These are phyloP conservation scores for Sterrhoptilus dennistouni DNA, from an alignment of 2,113 vertebrate species.

Conservation along the genomic window DNA sequence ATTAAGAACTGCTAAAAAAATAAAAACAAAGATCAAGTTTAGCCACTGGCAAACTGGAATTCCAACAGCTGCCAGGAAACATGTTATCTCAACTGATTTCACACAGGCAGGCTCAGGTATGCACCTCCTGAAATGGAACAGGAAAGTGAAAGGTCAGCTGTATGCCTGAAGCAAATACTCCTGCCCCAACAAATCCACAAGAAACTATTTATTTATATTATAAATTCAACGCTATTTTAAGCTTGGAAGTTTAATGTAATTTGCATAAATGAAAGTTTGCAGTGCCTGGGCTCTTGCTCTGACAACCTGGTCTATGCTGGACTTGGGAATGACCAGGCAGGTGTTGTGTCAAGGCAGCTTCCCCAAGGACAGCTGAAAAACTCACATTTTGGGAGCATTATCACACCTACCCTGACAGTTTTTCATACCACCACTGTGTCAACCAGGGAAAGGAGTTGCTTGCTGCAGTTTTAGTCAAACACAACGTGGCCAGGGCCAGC, in stretches of 20 bases:
- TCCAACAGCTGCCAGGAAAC: not conserved
- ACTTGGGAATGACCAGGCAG: not conserved
- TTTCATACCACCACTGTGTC: not conserved
- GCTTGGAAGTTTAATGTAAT: not conserved
- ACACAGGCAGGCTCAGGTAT: not conserved
- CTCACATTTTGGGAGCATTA: not conserved
- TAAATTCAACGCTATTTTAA: not conserved
- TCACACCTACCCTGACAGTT: not conserved
- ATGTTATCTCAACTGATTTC: not conserved
- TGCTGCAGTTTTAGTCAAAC: not conserved
- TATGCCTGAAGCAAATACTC: not conserved
- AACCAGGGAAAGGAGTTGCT: not conserved
- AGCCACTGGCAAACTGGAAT: not conserved
- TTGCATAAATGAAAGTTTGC: not conserved
- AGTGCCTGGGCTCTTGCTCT: not conserved
- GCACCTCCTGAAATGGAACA: not conserved
- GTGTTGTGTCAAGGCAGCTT: not conserved
- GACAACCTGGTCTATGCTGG: rapidly evolving
- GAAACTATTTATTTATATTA: not conserved
- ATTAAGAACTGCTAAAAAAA: not conserved
- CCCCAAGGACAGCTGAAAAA: not conserved
- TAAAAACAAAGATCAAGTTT: not conserved
- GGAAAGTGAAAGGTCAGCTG: not conserved
- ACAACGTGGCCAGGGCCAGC: not conserved
- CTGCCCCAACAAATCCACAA: not conserved